Conservation (phyloP, 2,888 invertebrate species). For the Tillus elongatus region DNA sequence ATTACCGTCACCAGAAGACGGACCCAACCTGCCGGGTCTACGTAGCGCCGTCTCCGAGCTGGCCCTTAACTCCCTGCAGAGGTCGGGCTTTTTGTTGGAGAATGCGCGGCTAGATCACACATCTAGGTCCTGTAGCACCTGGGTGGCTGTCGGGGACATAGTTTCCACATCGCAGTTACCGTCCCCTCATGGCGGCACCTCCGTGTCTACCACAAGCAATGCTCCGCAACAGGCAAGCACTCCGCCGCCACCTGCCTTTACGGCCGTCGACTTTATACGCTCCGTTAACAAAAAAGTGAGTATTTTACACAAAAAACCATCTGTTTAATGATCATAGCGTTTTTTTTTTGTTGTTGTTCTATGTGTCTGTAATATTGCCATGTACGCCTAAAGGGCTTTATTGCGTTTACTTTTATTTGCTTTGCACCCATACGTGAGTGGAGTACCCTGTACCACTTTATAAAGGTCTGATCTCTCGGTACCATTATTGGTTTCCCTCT, state of each 20-base stretch:
- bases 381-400: too few relatives aligned
- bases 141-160: constrained; percentile 76
- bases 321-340: too few relatives aligned
- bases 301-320: neutral
- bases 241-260: constrained; percentile 49
- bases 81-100: constrained; percentile 47
- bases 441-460: too few relatives aligned
- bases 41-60: constrained; percentile 48
- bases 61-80: constrained; percentile 49
- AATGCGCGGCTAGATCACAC: constrained; percentile 50
- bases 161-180: constrained; percentile 71
- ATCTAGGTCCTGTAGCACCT: constrained; percentile 64
- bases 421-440: too few relatives aligned
- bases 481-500: too few relatives aligned
- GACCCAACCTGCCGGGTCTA: constrained; percentile 34
- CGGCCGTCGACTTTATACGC: constrained; percentile 58
- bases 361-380: too few relatives aligned
- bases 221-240: constrained; percentile 31
- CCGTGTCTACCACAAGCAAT: constrained; percentile 25
- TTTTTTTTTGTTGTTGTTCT: too few relatives aligned
- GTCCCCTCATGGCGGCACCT: constrained; percentile 64
- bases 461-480: too few relatives aligned
- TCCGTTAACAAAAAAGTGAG: constrained; percentile 72
- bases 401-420: too few relatives aligned
- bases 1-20: constrained; percentile 47